Base-by-base conservation (phyloP, 2,797 vertebrate species). In the Catostomus latipinnis region DNA sequence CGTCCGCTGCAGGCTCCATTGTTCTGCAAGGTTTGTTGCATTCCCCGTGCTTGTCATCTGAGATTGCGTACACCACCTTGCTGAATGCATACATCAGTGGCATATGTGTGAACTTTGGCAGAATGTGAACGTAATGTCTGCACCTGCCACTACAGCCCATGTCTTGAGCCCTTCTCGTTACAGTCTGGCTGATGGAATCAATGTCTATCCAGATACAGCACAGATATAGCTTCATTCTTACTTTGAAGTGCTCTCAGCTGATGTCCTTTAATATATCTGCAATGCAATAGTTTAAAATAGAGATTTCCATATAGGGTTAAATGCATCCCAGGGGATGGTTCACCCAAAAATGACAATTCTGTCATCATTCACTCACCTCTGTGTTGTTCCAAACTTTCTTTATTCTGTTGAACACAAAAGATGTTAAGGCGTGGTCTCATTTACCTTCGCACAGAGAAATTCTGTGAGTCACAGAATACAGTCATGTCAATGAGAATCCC, bases 1-100 rank as follows among this genome's bases (percentile, higher is more conserved):
- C 6, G 71, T 73, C 56, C 22, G 49, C 34, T 14, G 65, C 52
- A 10, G 63, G 10, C 61, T 76, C 73, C 75, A 81, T 83, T 83
- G 82, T 83, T 71, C 61, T 43, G 49, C 45, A 9, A 65, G 34
- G 45, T 71, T 76, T 77, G 60, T 50, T 5, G 66, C 56, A 62
- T 70, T 68, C 53, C 66, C 34, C 65, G 54, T 14, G 4, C n/a
- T 10, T 67, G 67, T 70, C 70, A 45, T 68, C 6, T 46, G 74
- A n/a, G 58, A 60, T 3, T 8, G 58, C 16, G 58, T 16, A 10
- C 77, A 72, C 18, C 46, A 50, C 8, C 70, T 80, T 1, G 48
- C 6, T 34, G 10, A 68, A 50, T 9, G 5, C 61, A 56, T 43
- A 45, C 54, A 18, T 61, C 18, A 4, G 52, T 77, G 76, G 9